These are phyloP conservation scores for Charina bottae DNA, from an alignment of 2,113 vertebrate species.

Conservation along the genomic window DNA sequence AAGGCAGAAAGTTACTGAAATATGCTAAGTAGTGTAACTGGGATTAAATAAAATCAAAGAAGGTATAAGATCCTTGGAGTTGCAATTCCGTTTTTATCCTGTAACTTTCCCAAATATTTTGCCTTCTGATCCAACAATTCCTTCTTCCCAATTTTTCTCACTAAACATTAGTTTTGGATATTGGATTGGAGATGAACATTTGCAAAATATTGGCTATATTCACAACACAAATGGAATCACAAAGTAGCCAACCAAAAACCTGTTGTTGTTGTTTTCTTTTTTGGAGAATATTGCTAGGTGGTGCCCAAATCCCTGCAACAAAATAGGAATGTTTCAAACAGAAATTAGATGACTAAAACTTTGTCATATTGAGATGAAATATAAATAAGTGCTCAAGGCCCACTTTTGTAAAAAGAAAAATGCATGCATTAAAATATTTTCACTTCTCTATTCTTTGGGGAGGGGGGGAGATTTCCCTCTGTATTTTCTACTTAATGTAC, in stretches of 20 bases:
- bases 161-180: background rate
- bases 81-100: background rate
- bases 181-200: background rate
- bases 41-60: background rate
- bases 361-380: conserved; percentile 69
- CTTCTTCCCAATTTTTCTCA: background rate
- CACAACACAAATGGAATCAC: too few relatives aligned
- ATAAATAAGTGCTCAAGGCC: conserved; percentile 69
- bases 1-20: background rate
- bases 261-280: background rate
- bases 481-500: conserved; percentile 58
- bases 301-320: conserved; percentile 57
- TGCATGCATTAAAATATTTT: conserved; percentile 55
- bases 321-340: conserved; percentile 67
- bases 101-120: background rate
- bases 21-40: background rate
- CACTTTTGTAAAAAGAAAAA: conserved; percentile 63
- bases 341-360: conserved; percentile 64
- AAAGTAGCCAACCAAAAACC: too few relatives aligned
- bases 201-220: background rate
- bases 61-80: too few relatives aligned
- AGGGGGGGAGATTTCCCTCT: conserved; percentile 29
- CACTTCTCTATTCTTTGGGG: conserved; percentile 42
- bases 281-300: conserved; percentile 58
- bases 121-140: background rate